These are phyloP conservation scores for Pterocles burchelli DNA, from an alignment of 2,113 vertebrate genomes.

Conservation along the genomic window DNA sequence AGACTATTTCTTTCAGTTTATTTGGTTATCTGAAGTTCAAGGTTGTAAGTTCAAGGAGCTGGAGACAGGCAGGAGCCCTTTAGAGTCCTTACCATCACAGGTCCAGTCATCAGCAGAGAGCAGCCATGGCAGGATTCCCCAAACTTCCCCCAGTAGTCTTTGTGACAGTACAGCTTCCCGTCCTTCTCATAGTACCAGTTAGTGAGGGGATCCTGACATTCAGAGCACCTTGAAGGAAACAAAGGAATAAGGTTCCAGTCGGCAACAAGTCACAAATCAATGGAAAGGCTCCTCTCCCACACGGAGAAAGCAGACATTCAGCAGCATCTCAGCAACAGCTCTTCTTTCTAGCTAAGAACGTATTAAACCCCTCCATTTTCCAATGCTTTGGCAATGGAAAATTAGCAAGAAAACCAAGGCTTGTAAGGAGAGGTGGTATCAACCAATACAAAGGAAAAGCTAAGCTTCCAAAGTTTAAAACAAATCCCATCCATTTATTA, in stretches of 20 bases:
- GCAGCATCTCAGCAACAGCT: neutral
- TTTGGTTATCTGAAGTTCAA: neutral
- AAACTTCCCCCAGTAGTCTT: conserved; percentile 94
- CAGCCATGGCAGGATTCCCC: conserved; percentile 95
- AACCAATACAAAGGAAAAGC: neutral
- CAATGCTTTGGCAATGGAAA: neutral
- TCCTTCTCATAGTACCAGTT: conserved; percentile 97
- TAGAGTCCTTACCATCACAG: conserved; percentile 85
- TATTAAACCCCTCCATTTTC: neutral
- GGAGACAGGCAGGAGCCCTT: neutral
- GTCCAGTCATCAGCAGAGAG: conserved; percentile 95
- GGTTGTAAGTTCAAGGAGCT: neutral
- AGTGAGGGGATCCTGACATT: conserved; percentile 89
- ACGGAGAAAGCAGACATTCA: neutral
- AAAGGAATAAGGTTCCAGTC: neutral
- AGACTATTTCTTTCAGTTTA: neutral
- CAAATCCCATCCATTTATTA: neutral
- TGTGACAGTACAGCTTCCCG: conserved; percentile 91
- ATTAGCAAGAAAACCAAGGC: neutral
- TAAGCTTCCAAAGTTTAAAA: neutral
- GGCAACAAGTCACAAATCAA: neutral
- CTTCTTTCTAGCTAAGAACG: neutral
- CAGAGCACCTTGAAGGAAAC: conserved; percentile 84
- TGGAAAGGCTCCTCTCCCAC: neutral
- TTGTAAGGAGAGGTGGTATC: neutral